Evolutionary conservation across 2,113 vertebrate genomes (phyloP), one percentile per base, ranked within the genome.

Genomic region (Toxostoma redivivum): DNA sequence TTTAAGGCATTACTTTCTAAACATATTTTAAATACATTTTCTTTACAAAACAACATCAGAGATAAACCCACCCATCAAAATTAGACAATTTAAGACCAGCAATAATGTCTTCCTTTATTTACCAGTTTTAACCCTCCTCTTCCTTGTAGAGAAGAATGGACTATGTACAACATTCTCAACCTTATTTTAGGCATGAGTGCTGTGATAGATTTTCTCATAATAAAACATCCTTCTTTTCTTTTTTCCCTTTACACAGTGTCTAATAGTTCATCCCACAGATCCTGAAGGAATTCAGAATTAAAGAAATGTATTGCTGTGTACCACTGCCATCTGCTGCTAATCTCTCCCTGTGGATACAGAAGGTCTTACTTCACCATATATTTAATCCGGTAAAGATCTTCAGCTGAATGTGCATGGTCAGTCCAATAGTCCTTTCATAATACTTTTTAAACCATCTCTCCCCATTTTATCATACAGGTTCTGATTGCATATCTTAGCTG

Each of bases 271-370:
- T 61, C 33, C 48, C 84, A 44, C 65, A 72, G 85, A 67, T 35
- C 37, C 60, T 67, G 65, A 92, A 90, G 28, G 44, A 96, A 91
- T 93, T 76, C 48, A 91, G 65, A 57, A 90, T 83, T 88, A 94
- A 97, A 88, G 44, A 95, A 88, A 85, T 48, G n/a, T 69, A 51
- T 57, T 51, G 54, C 73, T 96, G 80, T 88, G 38, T 96, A 70
- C 89, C 88, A 85, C 94, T 95, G 79, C 91, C 94, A 96, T 97
- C 94, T 92, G 72, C 93, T 92, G 94, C 86, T 97, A 97, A 88
- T 87, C 89, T 89, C 60, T 92, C 81, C 42, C 87, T 93, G 71
- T 85, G 78, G 94, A 53, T 53, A 51, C 15, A 83, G 57, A 66
- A 58, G 48, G 25, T 79, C 66, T 94, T 90, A 90, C 86, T 92